Base-by-base conservation (phyloP, 1,140 invertebrate species). In the Drosophila pseudoobscura region DNA sequence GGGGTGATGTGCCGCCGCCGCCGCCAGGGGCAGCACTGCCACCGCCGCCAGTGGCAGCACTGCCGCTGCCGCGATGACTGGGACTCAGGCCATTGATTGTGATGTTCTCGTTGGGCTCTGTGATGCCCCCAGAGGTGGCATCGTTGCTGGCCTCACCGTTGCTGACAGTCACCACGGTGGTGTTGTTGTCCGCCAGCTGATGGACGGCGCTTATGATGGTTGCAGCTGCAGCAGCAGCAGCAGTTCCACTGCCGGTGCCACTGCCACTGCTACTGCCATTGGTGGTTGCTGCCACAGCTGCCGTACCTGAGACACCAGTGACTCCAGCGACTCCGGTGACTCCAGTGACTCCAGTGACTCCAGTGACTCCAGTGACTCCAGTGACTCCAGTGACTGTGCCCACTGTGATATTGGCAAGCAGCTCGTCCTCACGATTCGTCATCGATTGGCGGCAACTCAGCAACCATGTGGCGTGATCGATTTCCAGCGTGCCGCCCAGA, bases 391-490 rank as follows among this genome's bases (percentile, higher is more conserved):
- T 44, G 24, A 69, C 78, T 46, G 20, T 20, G 20, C 85, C 90
- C 76, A 91, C 91, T 39, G 35, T 39, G 75, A 91, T 90, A 68
- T 91, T 91, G 87, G 89, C 83, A 74, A 91, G 87, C 75, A 91
- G 68, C 79, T 92, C 91, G 91, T 91, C 91, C 84, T 92, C 91
- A 92, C 93, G 93, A 89, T 93, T 94, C 79, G 92, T 94, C 90
- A 94, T 93, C 88, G 93, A 94, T 89, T 93, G 93, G 78, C 91
- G 92, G 85, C 93, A 94, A 88, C 93, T 92, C 66, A 93, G 92
- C 82, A 94, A 92, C 98, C 98, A 99, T 85, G 94, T 94, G 88
- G 94, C 94, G 95, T 99, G 98, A 92, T 98, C 96, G 61, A 97
- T 93, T 76, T 95, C 94, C 84, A 97, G 94, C 63, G 94, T 94